phyloP scores from a whole-genome alignment of 2,113 vertebrate genomes.

The Amazona guildingii region DNA sequence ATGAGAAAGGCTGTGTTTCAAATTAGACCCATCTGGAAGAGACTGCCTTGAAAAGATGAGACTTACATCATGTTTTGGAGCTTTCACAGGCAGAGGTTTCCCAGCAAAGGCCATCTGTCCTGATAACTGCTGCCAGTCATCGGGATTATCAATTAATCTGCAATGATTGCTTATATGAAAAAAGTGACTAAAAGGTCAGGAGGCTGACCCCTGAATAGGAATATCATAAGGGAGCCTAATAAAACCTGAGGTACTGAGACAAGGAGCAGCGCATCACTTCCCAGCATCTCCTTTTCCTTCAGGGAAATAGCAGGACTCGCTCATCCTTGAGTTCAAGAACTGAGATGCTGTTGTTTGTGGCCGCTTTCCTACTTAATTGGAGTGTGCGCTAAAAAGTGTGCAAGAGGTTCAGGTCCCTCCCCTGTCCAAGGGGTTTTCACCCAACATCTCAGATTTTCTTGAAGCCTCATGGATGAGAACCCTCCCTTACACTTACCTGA shows the following conservation, averaged over 20 bases:
- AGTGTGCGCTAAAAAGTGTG: rapidly evolving
- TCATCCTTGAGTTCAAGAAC: background rate
- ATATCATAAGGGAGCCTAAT: background rate
- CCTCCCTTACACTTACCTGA: background rate
- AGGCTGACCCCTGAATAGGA: background rate
- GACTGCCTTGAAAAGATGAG: background rate
- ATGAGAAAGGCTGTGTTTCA: background rate
- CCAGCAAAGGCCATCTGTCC: background rate
- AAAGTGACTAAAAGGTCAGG: background rate
- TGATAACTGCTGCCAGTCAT: background rate
- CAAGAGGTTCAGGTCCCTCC: background rate
- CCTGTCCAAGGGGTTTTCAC: background rate
- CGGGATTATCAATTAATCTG: background rate
- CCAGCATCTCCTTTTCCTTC: background rate
- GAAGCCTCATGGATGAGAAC: background rate
- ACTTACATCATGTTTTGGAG: background rate
- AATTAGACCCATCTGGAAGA: background rate
- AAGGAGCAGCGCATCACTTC: background rate
- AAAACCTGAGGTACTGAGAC: background rate
- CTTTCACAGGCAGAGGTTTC: background rate
- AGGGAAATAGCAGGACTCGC: rapidly evolving
- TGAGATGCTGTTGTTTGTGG: background rate
- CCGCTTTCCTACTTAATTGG: rapidly evolving
- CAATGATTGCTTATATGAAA: background rate
- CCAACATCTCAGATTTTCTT: background rate